Conservation (phyloP, 1,140 invertebrate species). For the Campoletis sonorensis region DNA sequence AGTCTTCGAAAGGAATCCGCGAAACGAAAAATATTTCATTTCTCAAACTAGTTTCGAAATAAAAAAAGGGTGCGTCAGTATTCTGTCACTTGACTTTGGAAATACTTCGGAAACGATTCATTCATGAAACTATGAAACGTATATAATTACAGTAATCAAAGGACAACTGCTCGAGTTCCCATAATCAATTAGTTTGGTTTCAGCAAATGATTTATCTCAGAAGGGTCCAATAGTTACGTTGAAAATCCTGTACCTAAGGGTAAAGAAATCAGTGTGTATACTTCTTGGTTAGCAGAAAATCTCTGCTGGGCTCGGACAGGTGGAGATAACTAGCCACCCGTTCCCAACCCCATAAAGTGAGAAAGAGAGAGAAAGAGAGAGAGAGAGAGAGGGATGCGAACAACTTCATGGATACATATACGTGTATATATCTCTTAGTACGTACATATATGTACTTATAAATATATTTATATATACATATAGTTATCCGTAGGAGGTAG, state of each 20-base stretch:
- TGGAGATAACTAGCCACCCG: constrained; percentile 4
- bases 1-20: not conserved
- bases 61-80: too few species aligned
- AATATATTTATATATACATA: not conserved
- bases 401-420: not conserved
- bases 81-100: too few species aligned
- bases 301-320: not conserved
- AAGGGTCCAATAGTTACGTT: not conserved
- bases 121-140: too few species aligned
- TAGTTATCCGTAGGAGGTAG: not conserved
- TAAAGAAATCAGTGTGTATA: not conserved
- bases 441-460: not conserved
- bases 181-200: too few species aligned
- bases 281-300: constrained; percentile 19
- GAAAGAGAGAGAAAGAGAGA: not conserved
- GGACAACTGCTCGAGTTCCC: too few species aligned
- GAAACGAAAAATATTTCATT: not conserved
- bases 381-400: not conserved
- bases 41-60: not conserved
- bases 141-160: too few species aligned
- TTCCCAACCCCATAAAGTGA: constrained; percentile 1
- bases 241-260: not conserved
- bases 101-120: too few species aligned
- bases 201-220: not conserved
- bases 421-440: too few species aligned